Base-by-base conservation (phyloP, 1,140 invertebrate species). In the Pseudomyrmex flavicornis region DNA sequence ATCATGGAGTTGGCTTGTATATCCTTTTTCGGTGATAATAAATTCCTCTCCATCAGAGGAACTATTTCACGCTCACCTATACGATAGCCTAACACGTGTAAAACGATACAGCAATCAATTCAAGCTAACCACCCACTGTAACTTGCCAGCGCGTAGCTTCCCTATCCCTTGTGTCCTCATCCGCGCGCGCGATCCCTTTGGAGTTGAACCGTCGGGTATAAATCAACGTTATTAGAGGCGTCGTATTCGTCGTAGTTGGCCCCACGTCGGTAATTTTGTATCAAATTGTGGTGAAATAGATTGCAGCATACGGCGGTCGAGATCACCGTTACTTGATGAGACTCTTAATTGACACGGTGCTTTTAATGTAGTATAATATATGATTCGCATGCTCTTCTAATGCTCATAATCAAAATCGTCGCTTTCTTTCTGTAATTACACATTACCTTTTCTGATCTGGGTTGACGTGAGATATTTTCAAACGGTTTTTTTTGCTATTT, bases 151-250 rank as follows among this genome's bases (percentile, higher is more conserved):
- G 89, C 88, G 87, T 90, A 88, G 85, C 82, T 86, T 89, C 91
- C 89, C 89, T 89, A 92, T 88, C 90, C 89, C 88, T 50, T 76
- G 74, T 83, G 85, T 87, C 84, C 85, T 90, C 86, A 77, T 83
- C 84, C 87, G 54, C 61, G 22, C 62, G 50, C 58, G 44, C 54
- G 80, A 87, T 87, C 90, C 90, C 91, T 91, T 88, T 90, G 89
- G 87, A 91, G 89, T 90, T 91, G 91, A 91, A 91, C 90, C 91
- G 88, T 91, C 79, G 90, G 52, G 87, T 93, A 94, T 94, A 94
- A 94, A 94, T 94, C 93, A 94, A 92, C 91, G 92, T 94, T 94
- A 94, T 94, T 94, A 94, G 90, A 90, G 92, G 93, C 90, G 89
- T 94, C 93, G 87, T 93, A 93, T 94, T 93, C 92, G 89, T 91